Evolutionary conservation across 2,113 vertebrate genomes (phyloP), one percentile per base, ranked within the genome.

Genomic region (Globicephala melas): DNA sequence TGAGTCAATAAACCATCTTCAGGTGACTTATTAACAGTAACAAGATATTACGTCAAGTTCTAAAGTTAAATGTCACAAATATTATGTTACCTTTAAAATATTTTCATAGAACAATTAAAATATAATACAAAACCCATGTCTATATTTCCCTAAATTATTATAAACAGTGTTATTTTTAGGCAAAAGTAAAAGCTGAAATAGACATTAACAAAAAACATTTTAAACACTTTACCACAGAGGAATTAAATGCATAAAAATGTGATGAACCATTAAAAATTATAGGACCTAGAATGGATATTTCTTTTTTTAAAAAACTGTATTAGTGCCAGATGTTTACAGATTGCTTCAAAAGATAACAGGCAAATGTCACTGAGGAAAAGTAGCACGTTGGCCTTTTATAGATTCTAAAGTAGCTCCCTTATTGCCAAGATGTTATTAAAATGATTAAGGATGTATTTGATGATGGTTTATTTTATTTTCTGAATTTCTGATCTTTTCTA

Each of bases 151-250:
- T 96, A 97, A 68, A 86, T 92, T 86, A 74, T 83, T 26, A 88
- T 33, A 36, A 89, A 7, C 1, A 94, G 38, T 36, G 7, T 73
- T 94, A 70, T 74, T 93, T 91, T 26, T 96, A 93, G 73, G 38
- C 20, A 96, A 97, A 98, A 95, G 74, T 50, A 38, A 97, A 97
- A 95, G 83, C n/a, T 87, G 20, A 93, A 95, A 62, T 2, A 41
- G 17, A 89, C 62, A 13, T 74, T 58, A 91, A 62, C 11, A 97
- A 95, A 79, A 92, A 83, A 26, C 25, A 50, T 80, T 74, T 60
- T 68, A 81, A 96, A 93, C 21, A 94, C 21, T 90, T 94, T 67
- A 92, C 26, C 17, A 89, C 8, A 83, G 36, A 96, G 20, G n/a
- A 96, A 93, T 91, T 85, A 36, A 53, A 88, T 74, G 31, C n/a